Base-by-base conservation (phyloP, 1,140 invertebrate genomes). In the Drosophila bipectinata region DNA sequence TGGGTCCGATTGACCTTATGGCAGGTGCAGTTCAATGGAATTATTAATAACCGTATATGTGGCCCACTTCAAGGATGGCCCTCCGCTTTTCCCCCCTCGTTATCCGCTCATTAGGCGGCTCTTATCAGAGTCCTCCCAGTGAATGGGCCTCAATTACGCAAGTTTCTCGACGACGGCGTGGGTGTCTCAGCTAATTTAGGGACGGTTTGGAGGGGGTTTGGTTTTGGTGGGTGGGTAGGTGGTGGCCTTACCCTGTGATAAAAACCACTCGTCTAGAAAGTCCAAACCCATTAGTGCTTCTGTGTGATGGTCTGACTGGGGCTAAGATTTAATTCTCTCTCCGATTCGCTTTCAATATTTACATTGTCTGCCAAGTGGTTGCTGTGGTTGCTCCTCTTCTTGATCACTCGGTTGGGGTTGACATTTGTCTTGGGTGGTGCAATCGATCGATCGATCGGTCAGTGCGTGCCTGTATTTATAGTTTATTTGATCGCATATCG, bases 201-300 rank as follows among this genome's bases (percentile, higher is more conserved):
- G 34, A 37, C 26, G 26, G 26, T 28, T 37, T 3, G 10, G 4
- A 18, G 58, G 34, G 15, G 15, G 51, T 8, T 41, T n/a, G 45
- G 39, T 28, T 32, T 5, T 32, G 41, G 54, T 41, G 53, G 37
- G 49, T 55, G 41, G 21, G 49, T 55, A 28, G 21, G 18, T 21
- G 32, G 28, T 14, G 47, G 60, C 69, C 83, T 91, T 91, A 91
- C 90, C 90, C 90, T 91, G 90, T 76, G 85, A 91, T 90, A 91
- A 79, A 84, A 90, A 91, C 90, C 90, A 91, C 76, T 91, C 90
- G 71, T 91, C 90, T 77, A 91, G 80, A 90, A 91, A 91, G 87
- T 91, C 90, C 90, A 91, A 78, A 76, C 79, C 79, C 84, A 91
- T 91, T 78, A 59, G 61, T 62, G 66, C 63, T 57, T 59, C 73